Percentiles rank a stretch among this genome's conserved stretches.
Conservation (phyloP, 2,888 invertebrate species). For the Catocala sponsa region DNA sequence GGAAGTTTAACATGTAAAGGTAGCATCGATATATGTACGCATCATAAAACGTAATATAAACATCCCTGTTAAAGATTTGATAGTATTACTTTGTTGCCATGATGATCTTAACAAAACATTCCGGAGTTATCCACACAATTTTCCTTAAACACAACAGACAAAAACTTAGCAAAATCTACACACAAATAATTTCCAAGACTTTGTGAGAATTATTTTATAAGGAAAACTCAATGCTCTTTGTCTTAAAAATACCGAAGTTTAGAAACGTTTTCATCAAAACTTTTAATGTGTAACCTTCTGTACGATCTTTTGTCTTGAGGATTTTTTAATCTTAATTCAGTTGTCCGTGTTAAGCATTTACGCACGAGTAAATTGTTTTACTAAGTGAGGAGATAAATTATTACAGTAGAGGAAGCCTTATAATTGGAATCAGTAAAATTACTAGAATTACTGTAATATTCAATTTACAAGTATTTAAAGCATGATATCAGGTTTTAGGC, state of each 20-base stretch:
- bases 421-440: too few relatives aligned
- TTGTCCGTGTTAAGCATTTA: background rate
- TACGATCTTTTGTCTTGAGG: background rate
- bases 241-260: constrained; percentile 5
- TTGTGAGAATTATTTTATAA: constrained; percentile 14
- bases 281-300: constrained; percentile 3
- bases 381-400: too few relatives aligned
- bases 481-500: too few relatives aligned
- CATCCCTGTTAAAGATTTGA: too few relatives aligned
- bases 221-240: constrained; percentile 10
- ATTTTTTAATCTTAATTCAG: background rate
- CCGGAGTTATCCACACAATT: background rate
- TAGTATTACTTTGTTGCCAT: background rate
- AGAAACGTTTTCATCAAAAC: constrained; percentile 10
- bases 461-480: too few relatives aligned
- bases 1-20: too few relatives aligned
- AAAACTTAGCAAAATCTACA: background rate
- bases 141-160: background rate
- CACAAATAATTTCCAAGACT: constrained; percentile 2
- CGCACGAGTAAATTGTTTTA: too few relatives aligned
- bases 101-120: background rate
- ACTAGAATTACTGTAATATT: too few relatives aligned
- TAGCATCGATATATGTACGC: too few relatives aligned
- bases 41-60: too few relatives aligned
- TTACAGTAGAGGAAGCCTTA: too few relatives aligned